phyloP scores from a whole-genome alignment of 2,113 vertebrate genomes.

The Psilopsiagon aymara region DNA sequence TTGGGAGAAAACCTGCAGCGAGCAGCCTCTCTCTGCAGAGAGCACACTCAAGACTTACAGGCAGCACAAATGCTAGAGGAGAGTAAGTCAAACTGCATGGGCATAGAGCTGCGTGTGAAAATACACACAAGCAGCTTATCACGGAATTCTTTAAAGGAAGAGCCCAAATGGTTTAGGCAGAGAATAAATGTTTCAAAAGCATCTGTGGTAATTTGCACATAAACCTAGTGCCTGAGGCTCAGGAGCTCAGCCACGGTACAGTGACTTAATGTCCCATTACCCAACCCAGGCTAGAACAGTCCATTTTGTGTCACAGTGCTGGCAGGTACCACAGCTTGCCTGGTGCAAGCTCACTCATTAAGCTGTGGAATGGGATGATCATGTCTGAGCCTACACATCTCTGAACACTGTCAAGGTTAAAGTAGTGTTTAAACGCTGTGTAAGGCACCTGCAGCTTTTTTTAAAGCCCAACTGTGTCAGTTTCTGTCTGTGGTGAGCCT shows the following conservation, averaged over 20 bases:
- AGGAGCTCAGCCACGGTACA: neutral
- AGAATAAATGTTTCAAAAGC: neutral
- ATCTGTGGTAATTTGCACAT: neutral
- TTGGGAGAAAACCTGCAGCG: neutral
- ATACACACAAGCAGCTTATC: neutral
- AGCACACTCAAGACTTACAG: neutral
- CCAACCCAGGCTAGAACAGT: neutral
- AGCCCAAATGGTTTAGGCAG: neutral
- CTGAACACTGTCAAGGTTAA: neutral
- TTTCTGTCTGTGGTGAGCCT: neutral
- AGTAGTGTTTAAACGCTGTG: neutral
- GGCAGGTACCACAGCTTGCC: neutral
- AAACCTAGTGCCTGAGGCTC: neutral
- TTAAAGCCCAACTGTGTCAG: neutral
- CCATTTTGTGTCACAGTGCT: neutral
- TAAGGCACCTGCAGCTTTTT: neutral
- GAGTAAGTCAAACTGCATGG: neutral
- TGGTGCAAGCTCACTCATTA: neutral
- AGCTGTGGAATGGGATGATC: neutral
- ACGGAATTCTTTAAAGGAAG: neutral
- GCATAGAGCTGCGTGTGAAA: neutral
- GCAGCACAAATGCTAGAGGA: neutral
- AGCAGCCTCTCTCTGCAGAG: neutral
- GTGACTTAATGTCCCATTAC: neutral
- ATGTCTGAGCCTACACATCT: neutral